A percentile compares a stretch with the other conserved stretches of the same genome.
These are phyloP conservation scores for Ochotona princeps DNA, from an alignment of 2,113 vertebrate species.

Conservation along the genomic window DNA sequence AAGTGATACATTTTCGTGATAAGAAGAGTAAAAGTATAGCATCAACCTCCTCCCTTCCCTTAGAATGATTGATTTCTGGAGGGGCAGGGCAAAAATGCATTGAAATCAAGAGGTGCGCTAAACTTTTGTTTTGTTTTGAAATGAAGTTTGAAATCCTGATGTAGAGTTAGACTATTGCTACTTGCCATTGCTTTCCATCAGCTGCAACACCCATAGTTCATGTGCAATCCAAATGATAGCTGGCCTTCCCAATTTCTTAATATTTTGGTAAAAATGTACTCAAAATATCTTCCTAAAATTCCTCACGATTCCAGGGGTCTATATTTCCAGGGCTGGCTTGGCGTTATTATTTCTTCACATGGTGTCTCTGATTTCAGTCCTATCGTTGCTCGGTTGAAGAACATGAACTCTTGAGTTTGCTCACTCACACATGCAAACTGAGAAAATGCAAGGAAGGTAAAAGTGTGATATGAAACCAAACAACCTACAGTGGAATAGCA, in stretches of 20 bases:
- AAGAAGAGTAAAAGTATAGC: neutral
- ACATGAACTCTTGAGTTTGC: neutral
- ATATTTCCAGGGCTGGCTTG: neutral
- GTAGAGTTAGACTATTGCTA: neutral
- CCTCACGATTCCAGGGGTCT: neutral
- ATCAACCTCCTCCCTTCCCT: neutral
- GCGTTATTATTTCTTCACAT: neutral
- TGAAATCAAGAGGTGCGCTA: neutral
- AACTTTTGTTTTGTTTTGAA: conserved; percentile 43
- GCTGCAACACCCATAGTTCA: neutral
- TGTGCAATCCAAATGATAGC: neutral
- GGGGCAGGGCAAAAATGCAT: neutral
- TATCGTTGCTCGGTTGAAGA: neutral
- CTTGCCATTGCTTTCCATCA: neutral
- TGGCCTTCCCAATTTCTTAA: neutral
- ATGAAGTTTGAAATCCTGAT: neutral
- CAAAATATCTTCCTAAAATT: neutral
- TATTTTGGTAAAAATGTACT: neutral
- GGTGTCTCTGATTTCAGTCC: neutral
- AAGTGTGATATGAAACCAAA: neutral
- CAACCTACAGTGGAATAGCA: neutral
- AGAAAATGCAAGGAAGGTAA: neutral
- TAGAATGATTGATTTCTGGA: neutral
- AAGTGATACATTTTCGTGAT: neutral
- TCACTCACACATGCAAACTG: neutral